phyloP scores from a whole-genome alignment of 2,888 invertebrate genomes.

The Crematogaster levior region DNA sequence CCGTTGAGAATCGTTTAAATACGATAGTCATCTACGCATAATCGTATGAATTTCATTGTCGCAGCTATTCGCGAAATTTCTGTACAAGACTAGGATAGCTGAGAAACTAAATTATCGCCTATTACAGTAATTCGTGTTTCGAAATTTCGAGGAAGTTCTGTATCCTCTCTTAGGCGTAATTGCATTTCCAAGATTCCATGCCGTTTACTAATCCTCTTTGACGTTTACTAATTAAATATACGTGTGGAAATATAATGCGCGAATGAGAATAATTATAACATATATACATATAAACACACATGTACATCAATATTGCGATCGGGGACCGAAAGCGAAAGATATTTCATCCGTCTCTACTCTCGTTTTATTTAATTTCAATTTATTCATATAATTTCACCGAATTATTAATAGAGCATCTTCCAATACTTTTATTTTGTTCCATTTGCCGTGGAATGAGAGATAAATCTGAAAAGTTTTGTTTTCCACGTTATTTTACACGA shows the following conservation, averaged over 20 bases:
- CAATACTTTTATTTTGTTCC: background rate
- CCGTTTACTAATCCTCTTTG: conserved; percentile 49
- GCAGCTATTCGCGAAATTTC: conserved; percentile 80
- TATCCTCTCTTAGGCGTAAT: conserved; percentile 43
- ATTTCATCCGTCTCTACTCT: background rate
- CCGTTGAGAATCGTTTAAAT: conserved; percentile 37
- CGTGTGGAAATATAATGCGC: conserved; percentile 58
- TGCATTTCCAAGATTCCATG: conserved; percentile 38
- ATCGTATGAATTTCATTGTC: conserved; percentile 54
- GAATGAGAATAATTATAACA: conserved; percentile 82
- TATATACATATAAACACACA: conserved; percentile 83
- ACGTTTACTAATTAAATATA: conserved; percentile 71
- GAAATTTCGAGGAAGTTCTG: conserved; percentile 40
- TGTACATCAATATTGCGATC: conserved; percentile 79
- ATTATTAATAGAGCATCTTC: conserved; percentile 1
- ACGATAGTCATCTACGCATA: conserved; percentile 41
- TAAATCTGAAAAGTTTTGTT: background rate
- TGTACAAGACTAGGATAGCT: conserved; percentile 85
- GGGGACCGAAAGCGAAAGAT: conserved; percentile 19
- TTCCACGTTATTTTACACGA: background rate
- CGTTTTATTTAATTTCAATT: background rate
- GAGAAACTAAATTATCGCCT: conserved; percentile 78
- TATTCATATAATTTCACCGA: background rate
- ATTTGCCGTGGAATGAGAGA: background rate
- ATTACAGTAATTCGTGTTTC: conserved; percentile 43